phyloP scores from a whole-genome alignment of 37 sponge, comb jelly and placozoan genomes.

The Corticium candelabrum region DNA sequence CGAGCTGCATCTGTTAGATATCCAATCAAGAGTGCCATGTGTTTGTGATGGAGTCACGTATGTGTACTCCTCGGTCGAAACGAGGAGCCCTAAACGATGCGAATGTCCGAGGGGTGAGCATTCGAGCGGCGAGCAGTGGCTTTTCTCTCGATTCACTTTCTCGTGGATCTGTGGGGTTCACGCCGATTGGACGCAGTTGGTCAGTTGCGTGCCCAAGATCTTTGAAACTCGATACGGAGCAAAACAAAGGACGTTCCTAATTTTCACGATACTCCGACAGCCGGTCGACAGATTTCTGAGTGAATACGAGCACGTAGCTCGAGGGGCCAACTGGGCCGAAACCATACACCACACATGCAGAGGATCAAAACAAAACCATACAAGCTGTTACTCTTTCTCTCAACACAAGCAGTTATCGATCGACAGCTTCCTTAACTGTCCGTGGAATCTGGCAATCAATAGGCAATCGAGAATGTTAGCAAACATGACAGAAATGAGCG shows the following conservation, averaged over 20 bases:
- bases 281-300: conserved; percentile 70
- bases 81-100: too few species aligned
- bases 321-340: conserved; percentile 61
- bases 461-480: conserved; percentile 68
- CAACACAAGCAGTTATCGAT: conserved; percentile 35
- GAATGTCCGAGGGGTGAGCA: too few species aligned
- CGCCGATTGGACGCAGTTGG: conserved; percentile 41
- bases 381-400: too few species aligned
- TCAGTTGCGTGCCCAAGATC: conserved; percentile 50
- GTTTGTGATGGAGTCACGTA: too few species aligned
- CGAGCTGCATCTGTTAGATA: too few species aligned
- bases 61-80: too few species aligned
- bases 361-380: conserved; percentile 10
- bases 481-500: conserved; percentile 30
- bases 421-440: conserved; percentile 48
- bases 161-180: conserved; percentile 82
- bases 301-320: conserved; percentile 59
- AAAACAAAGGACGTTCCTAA: too few species aligned
- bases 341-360: conserved; percentile 22
- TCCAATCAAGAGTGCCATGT: too few species aligned
- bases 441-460: conserved; percentile 67
- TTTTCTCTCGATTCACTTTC: conserved; percentile 54
- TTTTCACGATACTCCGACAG: conserved; percentile 44
- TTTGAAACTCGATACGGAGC: too few species aligned
- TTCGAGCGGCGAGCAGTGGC: conserved; percentile 29